Conservation (phyloP, 1,140 invertebrate genomes). For the Pogonomyrmex barbatus region DNA sequence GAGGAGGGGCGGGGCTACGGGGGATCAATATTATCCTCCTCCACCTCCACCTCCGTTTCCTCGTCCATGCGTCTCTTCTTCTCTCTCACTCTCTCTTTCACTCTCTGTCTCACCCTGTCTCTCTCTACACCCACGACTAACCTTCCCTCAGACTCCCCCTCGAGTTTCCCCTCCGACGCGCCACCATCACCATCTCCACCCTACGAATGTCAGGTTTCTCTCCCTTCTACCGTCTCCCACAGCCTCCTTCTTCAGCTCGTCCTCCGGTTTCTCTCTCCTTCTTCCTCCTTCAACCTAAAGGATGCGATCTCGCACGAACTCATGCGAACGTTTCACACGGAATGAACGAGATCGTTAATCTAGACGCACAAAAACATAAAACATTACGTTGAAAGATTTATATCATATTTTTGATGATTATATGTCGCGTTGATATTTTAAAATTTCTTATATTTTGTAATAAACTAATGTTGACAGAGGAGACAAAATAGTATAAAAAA, state of each 20-base stretch:
- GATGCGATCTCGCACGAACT: constrained; percentile 51
- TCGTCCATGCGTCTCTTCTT: constrained; percentile 75
- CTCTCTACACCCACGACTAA: constrained; percentile 62
- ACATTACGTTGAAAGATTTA: constrained; percentile 32
- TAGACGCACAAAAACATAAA: constrained; percentile 37
- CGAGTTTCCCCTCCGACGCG: constrained; percentile 69
- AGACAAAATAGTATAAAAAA: not conserved
- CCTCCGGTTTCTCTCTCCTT: constrained; percentile 49
- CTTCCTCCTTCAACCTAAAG: constrained; percentile 35
- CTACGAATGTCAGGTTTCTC: constrained; percentile 66
- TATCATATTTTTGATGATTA: constrained; percentile 34
- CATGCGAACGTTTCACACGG: constrained; percentile 26
- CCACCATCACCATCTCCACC: constrained; percentile 68
- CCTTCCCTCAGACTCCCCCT: constrained; percentile 62
- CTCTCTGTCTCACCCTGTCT: constrained; percentile 55
- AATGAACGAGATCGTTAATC: constrained; percentile 54
- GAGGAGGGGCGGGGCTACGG: constrained; percentile 86
- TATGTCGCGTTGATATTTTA: not conserved
- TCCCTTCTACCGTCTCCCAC: constrained; percentile 48
- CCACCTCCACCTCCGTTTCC: constrained; percentile 81
- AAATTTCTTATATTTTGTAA: constrained; percentile 9
- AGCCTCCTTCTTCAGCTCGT: constrained; percentile 60
- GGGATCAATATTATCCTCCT: constrained; percentile 87
- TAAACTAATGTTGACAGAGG: not conserved
- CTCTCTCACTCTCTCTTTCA: constrained; percentile 58